A percentile compares a stretch with the other conserved stretches of the same genome.
These are phyloP conservation scores for Drosophila yakuba DNA, from an alignment of 1,140 invertebrate species.

Conservation along the genomic window DNA sequence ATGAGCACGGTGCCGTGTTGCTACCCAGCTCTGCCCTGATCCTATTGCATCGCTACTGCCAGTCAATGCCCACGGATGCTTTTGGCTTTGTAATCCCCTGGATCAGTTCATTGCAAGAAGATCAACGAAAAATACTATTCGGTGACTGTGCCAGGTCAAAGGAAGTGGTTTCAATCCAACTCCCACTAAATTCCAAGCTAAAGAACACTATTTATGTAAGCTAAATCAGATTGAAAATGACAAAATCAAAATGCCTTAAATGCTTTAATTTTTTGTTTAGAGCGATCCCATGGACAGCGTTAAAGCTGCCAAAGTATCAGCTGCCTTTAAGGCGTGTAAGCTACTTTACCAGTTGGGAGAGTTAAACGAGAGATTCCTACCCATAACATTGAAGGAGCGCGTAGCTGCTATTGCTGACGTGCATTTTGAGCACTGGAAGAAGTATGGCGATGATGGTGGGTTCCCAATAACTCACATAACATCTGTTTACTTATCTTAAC, in stretches of 20 bases:
- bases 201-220: slow-evolving; percentile 52
- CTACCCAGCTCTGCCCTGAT: slow-evolving; percentile 53
- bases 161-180: slow-evolving; percentile 73
- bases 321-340: slow-evolving; percentile 91
- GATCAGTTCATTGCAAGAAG: slow-evolving; percentile 27
- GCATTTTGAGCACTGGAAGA: slow-evolving; percentile 85
- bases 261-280: slow-evolving; percentile 82
- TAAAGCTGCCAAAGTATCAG: slow-evolving; percentile 91
- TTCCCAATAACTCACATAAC: neutral
- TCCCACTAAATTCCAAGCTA: slow-evolving; percentile 90
- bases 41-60: slow-evolving; percentile 93
- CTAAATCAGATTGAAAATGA: neutral
- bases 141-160: slow-evolving; percentile 4
- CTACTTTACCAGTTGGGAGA: slow-evolving; percentile 90
- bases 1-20: slow-evolving; percentile 52
- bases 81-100: slow-evolving; percentile 87
- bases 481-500: neutral
- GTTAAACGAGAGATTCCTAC: slow-evolving; percentile 91
- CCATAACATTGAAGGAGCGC: slow-evolving; percentile 87
- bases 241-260: neutral
- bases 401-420: slow-evolving; percentile 62
- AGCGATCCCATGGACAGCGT: slow-evolving; percentile 87
- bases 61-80: slow-evolving; percentile 91
- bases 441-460: slow-evolving; percentile 86
- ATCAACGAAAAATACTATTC: neutral